Conservation (phyloP, 2,113 vertebrate species). For the Chaetorhynchus papuensis region DNA sequence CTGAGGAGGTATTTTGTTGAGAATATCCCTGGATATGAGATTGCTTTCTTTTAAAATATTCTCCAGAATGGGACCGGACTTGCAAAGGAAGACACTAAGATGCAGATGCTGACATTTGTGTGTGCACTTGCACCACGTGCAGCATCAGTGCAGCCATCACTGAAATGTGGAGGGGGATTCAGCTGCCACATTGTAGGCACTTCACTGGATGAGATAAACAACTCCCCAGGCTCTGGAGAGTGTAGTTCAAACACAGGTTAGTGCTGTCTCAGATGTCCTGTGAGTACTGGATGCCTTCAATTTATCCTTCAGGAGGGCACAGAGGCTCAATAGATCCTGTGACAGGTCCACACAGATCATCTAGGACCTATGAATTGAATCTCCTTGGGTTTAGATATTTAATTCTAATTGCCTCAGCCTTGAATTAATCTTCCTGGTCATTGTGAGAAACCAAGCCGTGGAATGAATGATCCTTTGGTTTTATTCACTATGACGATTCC, state of each 20-base stretch:
- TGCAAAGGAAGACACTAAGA: neutral
- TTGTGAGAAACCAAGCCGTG: neutral
- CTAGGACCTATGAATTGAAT: no score
- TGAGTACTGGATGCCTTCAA: neutral
- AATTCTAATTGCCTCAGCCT: neutral
- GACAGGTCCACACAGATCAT: no score
- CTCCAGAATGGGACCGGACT: neutral
- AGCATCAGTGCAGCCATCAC: neutral
- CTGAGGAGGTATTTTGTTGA: neutral
- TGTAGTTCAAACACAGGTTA: neutral
- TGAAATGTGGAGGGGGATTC: neutral
- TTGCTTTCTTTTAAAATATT: neutral
- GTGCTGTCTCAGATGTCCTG: neutral
- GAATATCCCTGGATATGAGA: neutral
- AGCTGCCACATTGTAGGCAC: neutral
- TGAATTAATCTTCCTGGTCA: neutral
- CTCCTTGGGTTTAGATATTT: neutral
- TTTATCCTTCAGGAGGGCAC: neutral
- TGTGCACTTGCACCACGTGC: neutral
- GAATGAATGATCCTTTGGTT: neutral
- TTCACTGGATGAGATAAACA: neutral
- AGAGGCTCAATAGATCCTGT: rapidly evolving
- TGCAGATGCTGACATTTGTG: neutral
- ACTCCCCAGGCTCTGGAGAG: neutral
- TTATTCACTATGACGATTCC: neutral